Evolutionary conservation across 1,140 invertebrate genomes (phyloP), one percentile per base, ranked within the genome.

Genomic region (Cydia strobilella): DNA sequence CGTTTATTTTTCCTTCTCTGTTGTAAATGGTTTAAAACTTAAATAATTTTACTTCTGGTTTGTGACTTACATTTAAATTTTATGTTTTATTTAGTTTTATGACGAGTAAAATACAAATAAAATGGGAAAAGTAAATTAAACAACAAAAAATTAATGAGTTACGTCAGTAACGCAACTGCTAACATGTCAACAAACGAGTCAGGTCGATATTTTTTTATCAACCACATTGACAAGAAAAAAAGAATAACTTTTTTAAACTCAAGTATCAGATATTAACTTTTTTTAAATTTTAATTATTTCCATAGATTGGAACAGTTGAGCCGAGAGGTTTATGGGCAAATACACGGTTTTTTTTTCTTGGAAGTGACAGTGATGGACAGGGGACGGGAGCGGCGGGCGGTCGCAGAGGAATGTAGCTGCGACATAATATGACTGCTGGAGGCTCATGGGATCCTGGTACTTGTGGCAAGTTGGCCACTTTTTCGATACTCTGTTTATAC

Each of bases 311-410:
- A 69, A 18, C 27, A 35, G 27, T 69, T 35, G 27, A 69, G n/a
- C 7, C 65, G 71, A 27, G 69, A 62, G 73, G 72, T 78, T 81
- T 80, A 80, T 82, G 74, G 75, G 54, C 73, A 78, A 80, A 82
- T 78, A 78, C 77, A 78, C 72, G 73, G 78, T 62, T 76, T 84
- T 84, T 84, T 86, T 80, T 82, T 84, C 81, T 84, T 51, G 12
- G 35, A 80, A 85, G 77, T 88, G 88, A 90, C 87, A 88, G 81
- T 90, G 87, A 90, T 84, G 82, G 88, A 89, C 88, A 88, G 76
- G 74, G 78, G 77, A 77, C 35, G 71, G 51, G 73, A 74, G 74
- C 66, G 74, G 54, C 81, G 84, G 86, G 87, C 84, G 86, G 87
- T 86, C 82, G 75, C 71, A 75, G 77, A 72, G 79, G 79, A 81